Evolutionary conservation across 1,140 invertebrate genomes (phyloP).

Genomic region (Leguminivora glycinivorella): DNA sequence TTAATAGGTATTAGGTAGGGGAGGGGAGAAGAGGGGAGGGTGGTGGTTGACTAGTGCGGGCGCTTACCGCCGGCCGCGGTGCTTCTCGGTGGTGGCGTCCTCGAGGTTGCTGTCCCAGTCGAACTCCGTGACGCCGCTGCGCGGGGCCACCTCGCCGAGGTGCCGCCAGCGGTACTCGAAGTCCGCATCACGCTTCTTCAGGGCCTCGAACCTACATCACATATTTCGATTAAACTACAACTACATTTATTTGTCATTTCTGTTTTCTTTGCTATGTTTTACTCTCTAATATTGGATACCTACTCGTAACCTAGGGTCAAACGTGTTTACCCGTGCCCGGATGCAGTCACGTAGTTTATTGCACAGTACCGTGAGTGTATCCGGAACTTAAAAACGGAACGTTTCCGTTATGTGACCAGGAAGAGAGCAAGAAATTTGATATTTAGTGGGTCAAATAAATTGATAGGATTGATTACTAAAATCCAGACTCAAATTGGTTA

Average conservation of each 20-base stretch:
- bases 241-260: too few relatives aligned
- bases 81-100: conserved; percentile 80
- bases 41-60: not conserved
- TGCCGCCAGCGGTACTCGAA: conserved; percentile 90
- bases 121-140: conserved; percentile 87
- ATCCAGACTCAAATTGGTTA: too few relatives aligned
- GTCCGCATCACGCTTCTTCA: conserved; percentile 88
- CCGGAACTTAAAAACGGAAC: conserved; percentile 7
- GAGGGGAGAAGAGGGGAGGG: too few relatives aligned
- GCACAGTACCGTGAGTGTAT: not conserved
- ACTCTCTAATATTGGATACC: not conserved
- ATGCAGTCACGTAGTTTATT: not conserved
- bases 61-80: conserved; percentile 45
- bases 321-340: not conserved
- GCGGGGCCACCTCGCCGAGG: conserved; percentile 85
- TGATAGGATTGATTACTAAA: too few relatives aligned
- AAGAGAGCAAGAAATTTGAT: not conserved
- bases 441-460: not conserved
- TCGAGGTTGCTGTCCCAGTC: conserved; percentile 92
- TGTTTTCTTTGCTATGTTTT: not conserved
- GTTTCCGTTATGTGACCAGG: not conserved
- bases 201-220: conserved; percentile 84
- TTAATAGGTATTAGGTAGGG: not conserved
- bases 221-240: not conserved
- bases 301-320: not conserved